A percentile compares a stretch with the other conserved stretches of the same genome.
Conservation (phyloP, 2,888 invertebrate genomes). For the Nasonia oneida region DNA sequence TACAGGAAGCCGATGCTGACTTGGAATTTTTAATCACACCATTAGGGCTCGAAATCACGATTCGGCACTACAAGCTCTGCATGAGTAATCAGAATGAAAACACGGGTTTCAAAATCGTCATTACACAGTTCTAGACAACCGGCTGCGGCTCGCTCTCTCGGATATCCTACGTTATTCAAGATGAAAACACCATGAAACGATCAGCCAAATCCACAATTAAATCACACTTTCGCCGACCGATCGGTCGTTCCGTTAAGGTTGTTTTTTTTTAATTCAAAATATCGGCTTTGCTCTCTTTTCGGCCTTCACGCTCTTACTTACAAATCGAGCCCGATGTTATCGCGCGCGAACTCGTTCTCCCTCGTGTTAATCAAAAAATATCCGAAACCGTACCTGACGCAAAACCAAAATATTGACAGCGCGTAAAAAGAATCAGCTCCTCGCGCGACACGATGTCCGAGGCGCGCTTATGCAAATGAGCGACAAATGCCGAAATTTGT, state of each 20-base stretch:
- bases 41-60: slow-evolving; percentile 53
- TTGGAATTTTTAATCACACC: slow-evolving; percentile 52
- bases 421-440: neutral
- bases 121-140: slow-evolving; percentile 35
- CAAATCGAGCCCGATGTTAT: neutral
- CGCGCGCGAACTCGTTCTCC: neutral
- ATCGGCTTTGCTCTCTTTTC: neutral
- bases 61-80: slow-evolving; percentile 44
- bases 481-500: slow-evolving; percentile 1
- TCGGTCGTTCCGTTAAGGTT: neutral
- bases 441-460: neutral
- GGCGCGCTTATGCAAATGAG: neutral
- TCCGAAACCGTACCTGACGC: neutral
- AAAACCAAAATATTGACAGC: slow-evolving; percentile 11
- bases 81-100: slow-evolving; percentile 55
- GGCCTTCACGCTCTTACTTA: neutral
- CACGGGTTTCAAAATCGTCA: slow-evolving; percentile 54
- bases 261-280: neutral
- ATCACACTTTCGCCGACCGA: neutral
- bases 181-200: slow-evolving; percentile 37
- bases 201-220: neutral
- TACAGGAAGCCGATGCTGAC: slow-evolving; percentile 39
- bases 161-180: slow-evolving; percentile 7
- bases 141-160: neutral
- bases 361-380: neutral